phyloP scores from a whole-genome alignment of 2,888 invertebrate species.

The Salpingus planirostris region DNA sequence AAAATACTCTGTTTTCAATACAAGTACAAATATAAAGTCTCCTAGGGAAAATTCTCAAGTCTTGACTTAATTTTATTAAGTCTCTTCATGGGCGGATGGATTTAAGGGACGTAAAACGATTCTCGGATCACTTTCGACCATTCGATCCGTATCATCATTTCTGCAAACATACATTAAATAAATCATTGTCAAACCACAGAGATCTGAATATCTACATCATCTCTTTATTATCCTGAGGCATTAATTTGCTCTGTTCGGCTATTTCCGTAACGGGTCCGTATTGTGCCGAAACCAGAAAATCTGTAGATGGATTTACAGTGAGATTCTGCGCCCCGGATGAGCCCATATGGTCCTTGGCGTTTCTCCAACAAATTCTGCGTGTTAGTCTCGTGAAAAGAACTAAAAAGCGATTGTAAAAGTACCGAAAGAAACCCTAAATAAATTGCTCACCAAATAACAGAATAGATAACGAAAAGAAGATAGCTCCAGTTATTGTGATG shows the following conservation, averaged over 20 bases:
- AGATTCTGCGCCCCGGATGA: constrained; percentile 49
- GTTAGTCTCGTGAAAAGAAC: constrained; percentile 36
- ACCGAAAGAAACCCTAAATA: background rate
- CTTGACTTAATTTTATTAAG: too few relatives aligned
- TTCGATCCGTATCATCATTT: too few relatives aligned
- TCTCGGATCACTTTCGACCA: constrained; percentile 63
- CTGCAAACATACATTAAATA: too few relatives aligned
- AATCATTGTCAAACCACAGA: too few relatives aligned
- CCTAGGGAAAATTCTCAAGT: too few relatives aligned
- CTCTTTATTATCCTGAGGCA: constrained; percentile 62
- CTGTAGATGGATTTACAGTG: constrained; percentile 66
- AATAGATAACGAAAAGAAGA: constrained; percentile 53
- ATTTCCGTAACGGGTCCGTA: constrained; percentile 69
- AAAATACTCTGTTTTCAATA: too few relatives aligned
- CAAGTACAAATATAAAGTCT: too few relatives aligned
- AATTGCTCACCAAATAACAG: constrained; percentile 47
- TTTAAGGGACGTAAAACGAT: constrained; percentile 57
- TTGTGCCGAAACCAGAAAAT: constrained; percentile 65
- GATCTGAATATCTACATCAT: background rate
- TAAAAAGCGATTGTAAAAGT: constrained; percentile 11
- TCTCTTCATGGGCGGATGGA: constrained; percentile 46
- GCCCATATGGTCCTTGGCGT: constrained; percentile 42
- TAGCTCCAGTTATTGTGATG: constrained; percentile 54
- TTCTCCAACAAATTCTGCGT: constrained; percentile 36
- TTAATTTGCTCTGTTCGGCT: constrained; percentile 61